Evolutionary conservation across 2,888 invertebrate genomes (phyloP), one percentile per base, ranked within the genome.

Genomic region (Plusia festucae): DNA sequence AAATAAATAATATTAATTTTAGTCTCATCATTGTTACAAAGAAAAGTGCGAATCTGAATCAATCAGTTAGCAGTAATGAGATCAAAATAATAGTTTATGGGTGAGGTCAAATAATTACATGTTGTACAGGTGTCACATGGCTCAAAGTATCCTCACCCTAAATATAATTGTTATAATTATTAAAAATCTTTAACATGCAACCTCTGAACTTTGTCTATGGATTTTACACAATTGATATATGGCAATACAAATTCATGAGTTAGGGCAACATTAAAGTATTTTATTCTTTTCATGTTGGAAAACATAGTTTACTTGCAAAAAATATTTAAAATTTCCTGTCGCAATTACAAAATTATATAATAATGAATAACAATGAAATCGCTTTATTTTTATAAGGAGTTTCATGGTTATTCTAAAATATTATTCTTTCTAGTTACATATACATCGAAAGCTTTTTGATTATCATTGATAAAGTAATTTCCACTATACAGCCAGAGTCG

Each of bases 21-120:
- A 70, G 59, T 73, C 53, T 65, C 69, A 68, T 66, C 61, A 32
- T 63, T 24, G 22, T 68, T 54, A 65, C 66, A 64, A 69, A 69
- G 58, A 70, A 69, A 55, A 60, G 65, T 64, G 72, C 70, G 68
- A 72, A 78, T 34, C n/a, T 73, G 71, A 78, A 66, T 68, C 46
- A 64, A 59, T 78, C 86, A 85, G 87, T 89, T 87, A 85, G 87
- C 88, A 86, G 85, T 82, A 85, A 87, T 93, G 93, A 93, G 93
- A 93, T 93, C 93, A 90, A 88, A 88, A 86, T 86, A 81, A 86
- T 83, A 82, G 77, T 76, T 70, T 56, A 67, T 63, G 62, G 63
- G 77, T 60, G 56, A 56, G 66, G 24, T 24, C 53, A 40, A 27
- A 13, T 56, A 18, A 34, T 22, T 15, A 34, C 32, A 55, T 30